phyloP scores from a whole-genome alignment of 2,797 vertebrate genomes.

The Taeniopygia guttata region DNA sequence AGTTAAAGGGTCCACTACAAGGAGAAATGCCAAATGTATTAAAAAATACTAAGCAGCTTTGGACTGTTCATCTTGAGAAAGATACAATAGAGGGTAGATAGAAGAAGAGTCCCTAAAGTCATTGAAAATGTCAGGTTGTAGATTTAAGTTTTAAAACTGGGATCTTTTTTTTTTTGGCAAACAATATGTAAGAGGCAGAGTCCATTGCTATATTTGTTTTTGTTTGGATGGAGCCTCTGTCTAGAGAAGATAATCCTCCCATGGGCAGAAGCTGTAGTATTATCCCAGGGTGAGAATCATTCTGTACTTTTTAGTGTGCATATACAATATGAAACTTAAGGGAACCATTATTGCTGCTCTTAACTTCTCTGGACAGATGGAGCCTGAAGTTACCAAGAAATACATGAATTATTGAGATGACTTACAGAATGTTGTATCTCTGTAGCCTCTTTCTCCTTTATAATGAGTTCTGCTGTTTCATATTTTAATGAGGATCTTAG shows the following conservation, averaged over 20 bases:
- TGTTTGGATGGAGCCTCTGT: background rate
- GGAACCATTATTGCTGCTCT: background rate
- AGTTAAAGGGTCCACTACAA: background rate
- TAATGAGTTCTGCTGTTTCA: background rate
- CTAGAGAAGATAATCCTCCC: background rate
- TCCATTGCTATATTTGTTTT: background rate
- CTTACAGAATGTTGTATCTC: background rate
- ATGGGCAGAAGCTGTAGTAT: background rate
- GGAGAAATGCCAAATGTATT: background rate
- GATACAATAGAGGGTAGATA: background rate
- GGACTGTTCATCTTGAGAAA: background rate
- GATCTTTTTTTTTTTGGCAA: background rate
- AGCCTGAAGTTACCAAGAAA: background rate
- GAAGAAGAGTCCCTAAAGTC: background rate
- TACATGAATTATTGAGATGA: background rate
- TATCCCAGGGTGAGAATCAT: background rate
- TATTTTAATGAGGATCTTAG: slow-evolving; percentile 22
- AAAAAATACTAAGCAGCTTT: background rate
- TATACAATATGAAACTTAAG: background rate
- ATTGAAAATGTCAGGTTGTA: background rate
- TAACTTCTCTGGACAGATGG: background rate
- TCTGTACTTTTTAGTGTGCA: background rate
- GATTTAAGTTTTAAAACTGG: background rate
- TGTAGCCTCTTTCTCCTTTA: background rate
- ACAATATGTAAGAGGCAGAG: background rate